Evolutionary conservation across 2,888 invertebrate genomes (phyloP).

Genomic region (Esperia sulphurella): DNA sequence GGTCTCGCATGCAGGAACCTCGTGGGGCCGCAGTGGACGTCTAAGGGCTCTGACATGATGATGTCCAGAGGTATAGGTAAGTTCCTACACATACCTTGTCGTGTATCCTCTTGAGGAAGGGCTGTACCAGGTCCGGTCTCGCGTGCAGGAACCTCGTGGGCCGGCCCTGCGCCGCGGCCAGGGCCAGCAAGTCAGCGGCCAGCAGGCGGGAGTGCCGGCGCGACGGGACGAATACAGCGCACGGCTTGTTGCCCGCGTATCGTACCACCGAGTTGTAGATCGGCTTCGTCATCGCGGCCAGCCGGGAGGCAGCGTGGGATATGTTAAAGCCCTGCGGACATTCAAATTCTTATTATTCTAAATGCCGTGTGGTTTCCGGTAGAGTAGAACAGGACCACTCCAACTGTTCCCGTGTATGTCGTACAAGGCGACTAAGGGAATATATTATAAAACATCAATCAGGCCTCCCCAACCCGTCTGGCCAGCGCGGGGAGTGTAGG

Average conservation of each 20-base stretch:
- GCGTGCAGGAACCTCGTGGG: slow-evolving; percentile 95
- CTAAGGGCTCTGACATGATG: too few relatives aligned
- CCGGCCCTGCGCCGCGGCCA: slow-evolving; percentile 93
- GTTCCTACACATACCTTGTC: slow-evolving; percentile 92
- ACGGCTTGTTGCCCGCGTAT: slow-evolving; percentile 90
- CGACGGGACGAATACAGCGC: slow-evolving; percentile 94
- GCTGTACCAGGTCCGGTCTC: slow-evolving; percentile 90
- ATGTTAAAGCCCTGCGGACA: slow-evolving; percentile 93
- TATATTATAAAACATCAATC: too few relatives aligned
- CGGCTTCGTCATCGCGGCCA: slow-evolving; percentile 98
- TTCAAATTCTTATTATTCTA: too few relatives aligned
- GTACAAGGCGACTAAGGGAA: too few relatives aligned
- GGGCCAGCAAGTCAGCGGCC: slow-evolving; percentile 96
- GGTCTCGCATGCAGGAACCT: slow-evolving; percentile 94
- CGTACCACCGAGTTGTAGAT: slow-evolving; percentile 95
- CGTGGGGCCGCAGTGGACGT: slow-evolving; percentile 89
- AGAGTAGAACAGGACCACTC: too few relatives aligned
- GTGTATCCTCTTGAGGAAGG: slow-evolving; percentile 91
- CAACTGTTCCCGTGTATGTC: too few relatives aligned
- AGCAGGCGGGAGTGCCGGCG: slow-evolving; percentile 95
- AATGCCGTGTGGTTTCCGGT: too few relatives aligned
- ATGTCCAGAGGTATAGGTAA: too few relatives aligned
- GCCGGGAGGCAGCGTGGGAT: slow-evolving; percentile 96
- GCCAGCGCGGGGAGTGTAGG: too few relatives aligned
- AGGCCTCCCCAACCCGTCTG: too few relatives aligned